Evolutionary conservation across 2,797 vertebrate species (phyloP).

Genomic region (Antennarius maculatus): DNA sequence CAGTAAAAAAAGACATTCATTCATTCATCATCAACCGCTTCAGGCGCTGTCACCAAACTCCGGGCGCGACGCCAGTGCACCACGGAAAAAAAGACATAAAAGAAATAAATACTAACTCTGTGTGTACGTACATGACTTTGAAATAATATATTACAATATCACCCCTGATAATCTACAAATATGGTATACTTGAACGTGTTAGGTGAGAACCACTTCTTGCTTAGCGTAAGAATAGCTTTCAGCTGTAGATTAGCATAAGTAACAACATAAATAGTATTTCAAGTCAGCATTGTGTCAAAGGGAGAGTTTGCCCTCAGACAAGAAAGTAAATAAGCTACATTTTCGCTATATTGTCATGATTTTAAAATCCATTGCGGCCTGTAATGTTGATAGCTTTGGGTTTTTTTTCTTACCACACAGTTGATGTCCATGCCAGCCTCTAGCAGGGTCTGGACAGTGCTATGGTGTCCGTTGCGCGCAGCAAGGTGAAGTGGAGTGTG

Average conservation of each 20-base stretch:
- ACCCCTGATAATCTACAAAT: not conserved
- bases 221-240: not conserved
- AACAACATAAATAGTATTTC: slow-evolving; percentile 13
- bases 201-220: slow-evolving; percentile 1
- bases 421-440: slow-evolving; percentile 96
- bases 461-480: slow-evolving; percentile 92
- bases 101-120: too few relatives aligned
- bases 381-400: not conserved
- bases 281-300: slow-evolving; percentile 16
- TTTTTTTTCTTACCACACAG: slow-evolving; percentile 85
- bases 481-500: slow-evolving; percentile 95
- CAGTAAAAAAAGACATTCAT: too few relatives aligned
- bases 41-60: too few relatives aligned
- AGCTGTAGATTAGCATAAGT: slow-evolving; percentile 7
- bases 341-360: not conserved
- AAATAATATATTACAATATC: not conserved
- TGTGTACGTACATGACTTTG: not conserved
- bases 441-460: slow-evolving; percentile 89
- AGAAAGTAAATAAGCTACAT: not conserved
- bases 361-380: not conserved
- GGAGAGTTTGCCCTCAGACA: not conserved
- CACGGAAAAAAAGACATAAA: too few relatives aligned
- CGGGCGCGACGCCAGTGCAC: too few relatives aligned
- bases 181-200: not conserved
- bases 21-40: too few relatives aligned